These are phyloP conservation scores for Lampropteryx suffumata DNA, from an alignment of 2,888 invertebrate species.

Conservation along the genomic window DNA sequence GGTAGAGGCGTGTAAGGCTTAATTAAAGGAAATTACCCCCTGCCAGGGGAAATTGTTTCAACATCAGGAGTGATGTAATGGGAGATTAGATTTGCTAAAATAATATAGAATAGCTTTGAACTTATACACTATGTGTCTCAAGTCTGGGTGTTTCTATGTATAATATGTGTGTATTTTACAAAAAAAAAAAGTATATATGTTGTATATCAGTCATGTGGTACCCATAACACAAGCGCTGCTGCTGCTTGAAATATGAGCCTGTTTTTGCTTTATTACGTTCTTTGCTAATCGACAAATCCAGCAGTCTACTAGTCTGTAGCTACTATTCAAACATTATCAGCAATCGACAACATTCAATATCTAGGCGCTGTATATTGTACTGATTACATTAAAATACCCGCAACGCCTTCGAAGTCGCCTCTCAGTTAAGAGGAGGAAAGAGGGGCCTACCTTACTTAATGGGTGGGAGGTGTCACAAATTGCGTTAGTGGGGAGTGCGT, in stretches of 20 bases:
- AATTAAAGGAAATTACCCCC: conserved; percentile 57
- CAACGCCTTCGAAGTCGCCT: conserved; percentile 13
- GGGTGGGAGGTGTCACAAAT: conserved; percentile 72
- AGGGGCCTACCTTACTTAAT: conserved; percentile 55
- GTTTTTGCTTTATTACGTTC: too few relatives aligned
- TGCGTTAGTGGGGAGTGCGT: conserved; percentile 57
- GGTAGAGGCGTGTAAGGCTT: conserved; percentile 51
- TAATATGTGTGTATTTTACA: too few relatives aligned
- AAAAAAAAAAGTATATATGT: too few relatives aligned
- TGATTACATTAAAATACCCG: conserved; percentile 15
- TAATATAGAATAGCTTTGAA: neutral
- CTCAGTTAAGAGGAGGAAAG: conserved; percentile 42
- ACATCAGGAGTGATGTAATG: conserved; percentile 21
- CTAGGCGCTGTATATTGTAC: conserved; percentile 1
- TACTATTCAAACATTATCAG: neutral
- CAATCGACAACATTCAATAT: conserved; percentile 1
- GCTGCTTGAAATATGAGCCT: too few relatives aligned
- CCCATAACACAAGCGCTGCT: too few relatives aligned
- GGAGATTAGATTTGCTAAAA: conserved; percentile 31
- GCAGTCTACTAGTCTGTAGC: too few relatives aligned
- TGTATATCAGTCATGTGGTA: too few relatives aligned
- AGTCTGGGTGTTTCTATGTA: too few relatives aligned
- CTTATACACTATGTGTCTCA: too few relatives aligned
- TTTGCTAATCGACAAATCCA: too few relatives aligned
- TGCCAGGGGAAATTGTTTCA: conserved; percentile 26